phyloP scores from a whole-genome alignment of 1,140 invertebrate species.

The Drosophila biarmipes region DNA sequence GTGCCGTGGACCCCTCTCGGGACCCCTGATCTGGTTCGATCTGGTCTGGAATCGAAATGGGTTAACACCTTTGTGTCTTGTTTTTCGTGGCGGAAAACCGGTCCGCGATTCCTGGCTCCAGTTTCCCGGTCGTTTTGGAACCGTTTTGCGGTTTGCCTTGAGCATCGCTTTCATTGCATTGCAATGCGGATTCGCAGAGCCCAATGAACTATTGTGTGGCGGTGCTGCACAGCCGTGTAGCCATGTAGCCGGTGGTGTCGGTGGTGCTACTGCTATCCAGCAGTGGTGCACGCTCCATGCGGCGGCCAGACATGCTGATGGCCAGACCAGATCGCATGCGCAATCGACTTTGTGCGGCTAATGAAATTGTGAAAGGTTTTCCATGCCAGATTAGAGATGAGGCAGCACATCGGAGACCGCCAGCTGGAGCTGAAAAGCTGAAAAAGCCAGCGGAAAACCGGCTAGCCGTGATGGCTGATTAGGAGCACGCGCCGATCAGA shows the following conservation, averaged over 20 bases:
- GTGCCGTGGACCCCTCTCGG: no score
- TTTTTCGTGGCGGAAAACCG: constrained; percentile 40
- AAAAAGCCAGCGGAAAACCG: constrained; percentile 16
- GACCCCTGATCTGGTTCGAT: constrained; percentile 29
- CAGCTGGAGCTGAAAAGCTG: constrained; percentile 3
- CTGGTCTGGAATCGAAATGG: constrained; percentile 68
- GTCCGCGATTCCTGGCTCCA: constrained; percentile 61
- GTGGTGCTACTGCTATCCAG: no score
- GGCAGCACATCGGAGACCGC: constrained; percentile 36
- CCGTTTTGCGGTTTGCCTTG: constrained; percentile 70
- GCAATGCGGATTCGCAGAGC: constrained; percentile 80
- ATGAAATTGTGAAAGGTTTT: constrained; percentile 81
- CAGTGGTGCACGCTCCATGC: constrained; percentile 19
- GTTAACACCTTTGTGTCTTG: constrained; percentile 67
- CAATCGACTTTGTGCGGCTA: constrained; percentile 52
- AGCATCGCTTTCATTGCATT: constrained; percentile 57
- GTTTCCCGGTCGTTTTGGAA: constrained; percentile 35
- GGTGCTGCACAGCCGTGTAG: neutral
- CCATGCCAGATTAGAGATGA: constrained; percentile 61
- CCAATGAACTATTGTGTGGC: constrained; percentile 75
- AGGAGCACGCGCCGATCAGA: constrained; percentile 37
- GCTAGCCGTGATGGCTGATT: constrained; percentile 40
- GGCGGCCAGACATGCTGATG: constrained; percentile 40
- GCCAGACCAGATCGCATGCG: constrained; percentile 46
- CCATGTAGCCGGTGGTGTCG: neutral